Conservation (phyloP, 2,888 invertebrate genomes). For the Nudaria mundana region DNA sequence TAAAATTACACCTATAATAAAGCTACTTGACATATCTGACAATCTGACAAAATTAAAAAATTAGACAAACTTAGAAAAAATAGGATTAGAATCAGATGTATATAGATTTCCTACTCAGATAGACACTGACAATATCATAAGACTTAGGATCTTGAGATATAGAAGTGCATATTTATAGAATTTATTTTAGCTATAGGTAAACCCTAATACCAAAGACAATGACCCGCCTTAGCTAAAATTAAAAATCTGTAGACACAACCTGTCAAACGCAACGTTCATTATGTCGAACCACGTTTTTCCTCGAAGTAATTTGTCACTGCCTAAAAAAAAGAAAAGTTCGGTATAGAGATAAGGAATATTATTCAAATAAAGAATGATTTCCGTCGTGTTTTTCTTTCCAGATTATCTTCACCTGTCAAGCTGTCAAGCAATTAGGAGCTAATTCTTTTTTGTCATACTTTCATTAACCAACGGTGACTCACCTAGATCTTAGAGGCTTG, state of each 20-base stretch:
- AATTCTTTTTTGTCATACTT: neutral
- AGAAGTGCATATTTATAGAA: too few species aligned
- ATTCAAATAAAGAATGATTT: conserved; percentile 10
- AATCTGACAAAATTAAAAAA: too few species aligned
- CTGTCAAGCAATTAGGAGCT: neutral
- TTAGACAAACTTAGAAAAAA: too few species aligned
- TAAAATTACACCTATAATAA: too few species aligned
- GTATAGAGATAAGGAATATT: conserved; percentile 5
- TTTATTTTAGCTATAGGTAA: too few species aligned
- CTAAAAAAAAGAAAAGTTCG: conserved; percentile 7
- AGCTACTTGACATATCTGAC: too few species aligned
- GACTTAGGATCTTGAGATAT: too few species aligned
- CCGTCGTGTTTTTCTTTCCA: neutral
- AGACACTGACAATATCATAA: too few species aligned
- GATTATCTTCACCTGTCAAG: conserved; percentile 3
- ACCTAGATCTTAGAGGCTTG: too few species aligned
- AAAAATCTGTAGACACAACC: conserved; percentile 3
- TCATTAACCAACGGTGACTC: too few species aligned
- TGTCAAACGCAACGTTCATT: conserved; percentile 14
- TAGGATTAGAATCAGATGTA: too few species aligned
- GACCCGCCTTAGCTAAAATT: conserved; percentile 6
- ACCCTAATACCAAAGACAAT: neutral
- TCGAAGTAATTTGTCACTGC: conserved; percentile 17
- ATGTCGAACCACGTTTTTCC: conserved; percentile 14
- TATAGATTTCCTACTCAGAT: too few species aligned